Evolutionary conservation across 2,113 vertebrate genomes (phyloP), one percentile per base, ranked within the genome.

Genomic region (Ornithorhynchus anatinus): DNA sequence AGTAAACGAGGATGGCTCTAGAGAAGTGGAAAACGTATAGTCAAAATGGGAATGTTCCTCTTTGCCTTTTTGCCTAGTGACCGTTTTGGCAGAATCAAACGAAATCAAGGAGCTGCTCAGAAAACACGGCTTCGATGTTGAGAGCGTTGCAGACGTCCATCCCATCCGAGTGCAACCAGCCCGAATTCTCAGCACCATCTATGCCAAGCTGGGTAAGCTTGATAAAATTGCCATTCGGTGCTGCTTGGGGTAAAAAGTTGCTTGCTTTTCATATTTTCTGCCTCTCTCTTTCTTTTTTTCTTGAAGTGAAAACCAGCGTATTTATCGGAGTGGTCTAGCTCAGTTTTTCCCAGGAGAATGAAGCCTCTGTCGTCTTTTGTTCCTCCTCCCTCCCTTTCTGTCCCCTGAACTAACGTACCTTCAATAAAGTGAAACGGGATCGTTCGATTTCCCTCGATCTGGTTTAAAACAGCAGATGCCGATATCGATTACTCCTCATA

Each of bases 161-260:
- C 97, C 98, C 0, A 95, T 98, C 79, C 90, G 94, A 63, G 94
- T 99, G 62, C 93, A 98, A 80, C 96, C 98, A 19, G 96, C 97
- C 81, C 96, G 96, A 52, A 96, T 99, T 86, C 92, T 99, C 52
- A 99, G 98, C 88, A 96, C 97, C 36, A 88, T 99, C 66, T 99
- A 99, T 32, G 97, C 96, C 75, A 96, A 94, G 86, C 91, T 99
- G 64, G 98, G 98, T 99, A 92, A 68, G 91, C 87, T 6, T 73
- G 54, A 35, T 29, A 39, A 52, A 15, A 15, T 23, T 38, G 29
- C 38, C 54, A 2, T 19, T 14, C 31, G 9, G 23, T 13, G 53
- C 11, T 65, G 38, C 32, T 67, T 39, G 37, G 53, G 20, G 5
- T 20, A 48, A 25, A 33, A 10, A 22, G 19, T n/a, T 48, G 5